These are phyloP conservation scores for Nematolebias whitei DNA, from an alignment of 2,113 vertebrate genomes.

Conservation along the genomic window DNA sequence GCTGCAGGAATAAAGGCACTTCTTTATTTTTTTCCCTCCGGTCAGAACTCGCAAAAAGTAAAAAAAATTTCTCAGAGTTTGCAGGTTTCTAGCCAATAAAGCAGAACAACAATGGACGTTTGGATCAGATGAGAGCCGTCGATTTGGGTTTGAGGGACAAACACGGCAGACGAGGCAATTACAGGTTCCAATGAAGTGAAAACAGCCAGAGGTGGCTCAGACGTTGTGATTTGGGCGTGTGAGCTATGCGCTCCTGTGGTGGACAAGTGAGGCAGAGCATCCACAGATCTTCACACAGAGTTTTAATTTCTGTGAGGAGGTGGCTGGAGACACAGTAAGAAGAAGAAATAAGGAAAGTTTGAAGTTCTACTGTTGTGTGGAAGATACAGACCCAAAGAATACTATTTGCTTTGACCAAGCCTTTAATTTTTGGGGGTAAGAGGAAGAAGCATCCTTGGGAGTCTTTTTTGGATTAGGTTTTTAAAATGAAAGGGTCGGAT, in stretches of 20 bases:
- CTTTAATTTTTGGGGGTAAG: neutral
- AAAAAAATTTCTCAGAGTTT: too few relatives aligned
- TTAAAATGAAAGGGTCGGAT: slow-evolving; percentile 72
- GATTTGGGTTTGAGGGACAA: slow-evolving; percentile 29
- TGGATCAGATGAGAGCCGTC: slow-evolving; percentile 11
- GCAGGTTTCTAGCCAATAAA: slow-evolving; percentile 7
- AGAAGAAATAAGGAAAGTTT: neutral
- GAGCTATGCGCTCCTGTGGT: slow-evolving; percentile 59
- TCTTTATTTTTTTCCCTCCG: slow-evolving; percentile 40
- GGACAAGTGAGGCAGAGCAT: slow-evolving; percentile 35
- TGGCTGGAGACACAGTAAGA: slow-evolving; percentile 25
- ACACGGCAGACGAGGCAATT: slow-evolving; percentile 36
- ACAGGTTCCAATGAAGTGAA: slow-evolving; percentile 35
- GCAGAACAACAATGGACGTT: slow-evolving; percentile 10
- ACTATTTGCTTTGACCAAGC: neutral
- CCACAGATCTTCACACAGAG: slow-evolving; percentile 37
- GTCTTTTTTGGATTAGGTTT: neutral
- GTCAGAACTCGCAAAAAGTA: slow-evolving; percentile 8
- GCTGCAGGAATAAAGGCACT: slow-evolving; percentile 14
- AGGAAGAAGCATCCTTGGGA: neutral
- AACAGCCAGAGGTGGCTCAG: slow-evolving; percentile 39
- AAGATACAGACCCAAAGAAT: neutral
- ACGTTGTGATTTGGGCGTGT: slow-evolving; percentile 50
- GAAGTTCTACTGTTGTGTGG: neutral
- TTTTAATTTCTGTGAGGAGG: slow-evolving; percentile 4